Evolutionary conservation across 2,113 vertebrate species (phyloP).

Genomic region (Telmatochromis bifrenatus): DNA sequence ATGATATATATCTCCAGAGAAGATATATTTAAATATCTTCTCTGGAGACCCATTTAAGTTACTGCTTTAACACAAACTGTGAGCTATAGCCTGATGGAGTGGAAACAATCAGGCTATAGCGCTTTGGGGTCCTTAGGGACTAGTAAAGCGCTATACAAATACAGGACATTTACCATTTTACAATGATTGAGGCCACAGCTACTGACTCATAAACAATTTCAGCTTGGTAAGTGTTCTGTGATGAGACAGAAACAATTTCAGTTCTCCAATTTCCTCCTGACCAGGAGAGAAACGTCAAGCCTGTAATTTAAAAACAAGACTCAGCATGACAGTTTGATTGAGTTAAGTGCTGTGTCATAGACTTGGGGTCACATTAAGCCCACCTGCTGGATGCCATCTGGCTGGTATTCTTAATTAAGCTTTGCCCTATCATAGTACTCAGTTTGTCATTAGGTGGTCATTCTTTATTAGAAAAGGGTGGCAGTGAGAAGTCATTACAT

Average conservation of each 20-base stretch:
- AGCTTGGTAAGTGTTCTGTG: not conserved
- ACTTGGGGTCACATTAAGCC: constrained; percentile 8
- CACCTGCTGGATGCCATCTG: constrained; percentile 37
- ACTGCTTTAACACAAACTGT: not conserved
- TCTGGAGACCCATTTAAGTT: not conserved
- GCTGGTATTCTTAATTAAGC: constrained; percentile 1
- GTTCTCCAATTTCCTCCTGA: not conserved
- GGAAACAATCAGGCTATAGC: not conserved
- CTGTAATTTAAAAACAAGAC: constrained; percentile 29
- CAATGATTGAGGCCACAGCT: not conserved
- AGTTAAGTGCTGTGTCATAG: constrained; percentile 7
- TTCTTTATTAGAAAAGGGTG: not conserved
- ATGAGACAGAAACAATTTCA: not conserved
- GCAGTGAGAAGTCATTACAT: not conserved
- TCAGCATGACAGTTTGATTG: not conserved
- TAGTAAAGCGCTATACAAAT: not conserved
- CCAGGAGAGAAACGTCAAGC: not conserved
- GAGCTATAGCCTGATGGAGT: not conserved
- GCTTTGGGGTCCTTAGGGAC: not conserved
- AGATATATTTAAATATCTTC: too few species aligned
- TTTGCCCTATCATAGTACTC: not conserved
- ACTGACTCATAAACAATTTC: not conserved
- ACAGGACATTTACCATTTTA: not conserved
- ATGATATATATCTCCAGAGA: not conserved
- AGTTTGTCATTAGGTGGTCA: not conserved